These are phyloP conservation scores for Drosophila leontia DNA, from an alignment of 1,140 invertebrate genomes.

Conservation along the genomic window DNA sequence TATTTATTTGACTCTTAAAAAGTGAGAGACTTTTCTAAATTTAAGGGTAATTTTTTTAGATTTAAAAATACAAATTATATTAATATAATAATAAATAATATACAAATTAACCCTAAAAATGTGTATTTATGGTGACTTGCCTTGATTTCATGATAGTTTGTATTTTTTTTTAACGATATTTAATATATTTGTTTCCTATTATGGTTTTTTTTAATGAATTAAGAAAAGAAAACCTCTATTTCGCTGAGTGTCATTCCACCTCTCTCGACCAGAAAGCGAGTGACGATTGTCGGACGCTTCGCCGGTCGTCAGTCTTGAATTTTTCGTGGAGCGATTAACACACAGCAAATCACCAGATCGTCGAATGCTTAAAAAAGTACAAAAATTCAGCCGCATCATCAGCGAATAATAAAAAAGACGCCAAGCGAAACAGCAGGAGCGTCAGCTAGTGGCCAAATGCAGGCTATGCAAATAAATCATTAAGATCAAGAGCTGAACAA, in stretches of 20 bases:
- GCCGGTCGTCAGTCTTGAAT: constrained; percentile 75
- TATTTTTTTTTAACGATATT: too few species aligned
- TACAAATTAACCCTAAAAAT: too few species aligned
- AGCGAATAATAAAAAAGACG: constrained; percentile 35
- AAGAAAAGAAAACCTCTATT: background rate
- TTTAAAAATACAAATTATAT: too few species aligned
- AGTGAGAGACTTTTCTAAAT: too few species aligned
- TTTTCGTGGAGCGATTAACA: constrained; percentile 84
- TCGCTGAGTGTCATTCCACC: constrained; percentile 6
- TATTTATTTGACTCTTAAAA: too few species aligned
- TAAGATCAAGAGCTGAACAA: constrained; percentile 37
- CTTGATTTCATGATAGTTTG: too few species aligned
- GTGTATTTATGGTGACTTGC: too few species aligned
- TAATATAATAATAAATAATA: too few species aligned
- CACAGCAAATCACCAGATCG: constrained; percentile 54
- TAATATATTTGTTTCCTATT: background rate
- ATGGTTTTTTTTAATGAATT: background rate
- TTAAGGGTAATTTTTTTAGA: too few species aligned
- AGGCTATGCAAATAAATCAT: constrained; percentile 70
- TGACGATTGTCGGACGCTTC: constrained; percentile 20
- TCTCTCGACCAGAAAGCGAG: constrained; percentile 32
- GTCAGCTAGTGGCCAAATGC: constrained; percentile 30
- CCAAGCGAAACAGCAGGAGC: constrained; percentile 18
- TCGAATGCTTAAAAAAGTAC: constrained; percentile 27
- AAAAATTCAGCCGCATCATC: constrained; percentile 21